Base-by-base conservation (phyloP, 2,888 invertebrate species). In the Blomia tropicalis region DNA sequence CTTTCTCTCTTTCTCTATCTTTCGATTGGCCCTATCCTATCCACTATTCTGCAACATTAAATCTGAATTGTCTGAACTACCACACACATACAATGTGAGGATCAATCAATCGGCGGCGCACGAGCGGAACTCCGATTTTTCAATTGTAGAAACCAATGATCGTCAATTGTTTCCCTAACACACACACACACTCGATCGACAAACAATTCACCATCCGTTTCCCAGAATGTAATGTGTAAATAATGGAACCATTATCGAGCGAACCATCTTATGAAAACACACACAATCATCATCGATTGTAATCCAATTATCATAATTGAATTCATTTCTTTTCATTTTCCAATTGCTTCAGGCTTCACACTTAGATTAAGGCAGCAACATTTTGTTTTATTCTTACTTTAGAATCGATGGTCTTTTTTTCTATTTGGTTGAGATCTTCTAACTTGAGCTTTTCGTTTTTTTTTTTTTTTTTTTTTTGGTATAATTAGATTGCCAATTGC, bases 281-380 rank as follows among this genome's bases (percentile, higher is more conserved):
- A n/a, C n/a, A n/a, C n/a, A n/a, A n/a, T n/a, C n/a, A 47, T 47
- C 51, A n/a, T 11, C n/a, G 51, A 47, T 56, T 56, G 56, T 56
- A 56, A 56, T 56, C 56, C 56, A 31, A 56, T 56, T 56, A 56
- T 29, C 29, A 56, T 56, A 56, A 56, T 56, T 56, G 56, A 56
- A 56, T 56, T 56, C 14, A n/a, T n/a, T n/a, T n/a, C n/a, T n/a
- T n/a, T n/a, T n/a, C n/a, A n/a, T n/a, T 23, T 27, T 25, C 19
- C 29, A 11, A 1, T 56, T 56, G 27, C 25, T 56, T 3, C 31
- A 14, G 29, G 56, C 25, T 14, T 17, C 29, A 31, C 47, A 47
- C 29, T 29, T 14, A 17, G 14, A 14, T n/a, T 41, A 41, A 41
- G 41, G n/a, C 41, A 14, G 41, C n/a, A 41, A 14, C n/a, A 14